A percentile compares a stretch with the other conserved stretches of the same genome.
Conservation (phyloP, 92 coral and sea anemone genomes). For the Chrysogorgia sp. region DNA sequence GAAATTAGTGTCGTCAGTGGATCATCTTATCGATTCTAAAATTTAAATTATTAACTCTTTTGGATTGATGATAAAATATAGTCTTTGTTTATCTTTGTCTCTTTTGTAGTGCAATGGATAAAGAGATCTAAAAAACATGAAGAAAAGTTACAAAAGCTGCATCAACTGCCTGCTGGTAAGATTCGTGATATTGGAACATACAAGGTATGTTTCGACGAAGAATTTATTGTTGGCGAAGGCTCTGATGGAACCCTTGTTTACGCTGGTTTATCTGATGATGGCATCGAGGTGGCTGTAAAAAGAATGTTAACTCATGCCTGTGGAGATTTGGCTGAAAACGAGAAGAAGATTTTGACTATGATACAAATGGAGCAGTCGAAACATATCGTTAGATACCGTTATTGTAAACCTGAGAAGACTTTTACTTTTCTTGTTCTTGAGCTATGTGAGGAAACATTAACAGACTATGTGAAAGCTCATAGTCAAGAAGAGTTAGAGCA, state of each 20-base stretch:
- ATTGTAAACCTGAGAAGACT: too few relatives aligned
- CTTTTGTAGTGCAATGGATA: too few relatives aligned
- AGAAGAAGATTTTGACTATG: conserved; percentile 1
- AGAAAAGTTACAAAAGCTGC: conserved; percentile 7
- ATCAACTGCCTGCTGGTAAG: not conserved
- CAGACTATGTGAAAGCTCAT: too few relatives aligned
- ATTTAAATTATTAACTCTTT: too few relatives aligned
- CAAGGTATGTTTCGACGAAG: not conserved
- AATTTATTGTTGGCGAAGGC: not conserved
- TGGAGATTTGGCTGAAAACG: conserved; percentile 29
- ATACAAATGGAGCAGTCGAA: conserved; percentile 15
- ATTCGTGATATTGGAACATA: not conserved
- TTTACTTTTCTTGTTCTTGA: too few relatives aligned
- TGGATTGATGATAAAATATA: too few relatives aligned
- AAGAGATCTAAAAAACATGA: conserved; percentile 6
- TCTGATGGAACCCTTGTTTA: conserved; percentile 33
- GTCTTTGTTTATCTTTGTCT: too few relatives aligned
- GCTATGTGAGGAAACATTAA: too few relatives aligned
- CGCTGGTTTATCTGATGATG: conserved; percentile 10
- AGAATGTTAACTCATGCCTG: conserved; percentile 26
- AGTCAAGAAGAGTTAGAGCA: too few relatives aligned
- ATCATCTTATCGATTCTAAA: too few relatives aligned
- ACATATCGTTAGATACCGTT: conserved; percentile 23
- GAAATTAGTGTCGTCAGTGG: too few relatives aligned
- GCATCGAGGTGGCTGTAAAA: conserved; percentile 31